phyloP scores from a whole-genome alignment of 2,113 vertebrate genomes.

The Crotalus viridis region DNA sequence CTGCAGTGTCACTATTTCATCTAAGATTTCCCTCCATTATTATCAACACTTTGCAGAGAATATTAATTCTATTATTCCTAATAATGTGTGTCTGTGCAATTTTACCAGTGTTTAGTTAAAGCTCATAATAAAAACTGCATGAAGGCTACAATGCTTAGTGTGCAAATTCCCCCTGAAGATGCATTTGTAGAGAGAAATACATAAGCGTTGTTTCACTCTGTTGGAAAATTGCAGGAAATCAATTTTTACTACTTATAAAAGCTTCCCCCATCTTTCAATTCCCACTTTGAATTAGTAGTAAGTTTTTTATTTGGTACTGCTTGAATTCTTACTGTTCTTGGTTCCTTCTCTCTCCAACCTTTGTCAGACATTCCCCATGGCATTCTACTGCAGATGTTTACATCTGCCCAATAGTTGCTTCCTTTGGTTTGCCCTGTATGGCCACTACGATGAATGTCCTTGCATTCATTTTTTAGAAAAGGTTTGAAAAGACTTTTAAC shows the following conservation, averaged over 20 bases:
- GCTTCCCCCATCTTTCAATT: slow-evolving; percentile 16
- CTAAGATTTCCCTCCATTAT: not conserved
- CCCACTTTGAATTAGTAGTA: not conserved
- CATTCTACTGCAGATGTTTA: slow-evolving; percentile 38
- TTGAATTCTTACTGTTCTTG: slow-evolving; percentile 1
- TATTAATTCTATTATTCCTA: not conserved
- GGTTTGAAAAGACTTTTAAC: slow-evolving; percentile 31
- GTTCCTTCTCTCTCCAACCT: not conserved
- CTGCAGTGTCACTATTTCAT: not conserved
- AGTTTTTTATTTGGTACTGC: slow-evolving; percentile 21
- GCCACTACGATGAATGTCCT: slow-evolving; percentile 43
- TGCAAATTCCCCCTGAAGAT: not conserved
- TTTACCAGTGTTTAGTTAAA: not conserved
- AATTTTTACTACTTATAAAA: not conserved
- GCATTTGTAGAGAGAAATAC: not conserved
- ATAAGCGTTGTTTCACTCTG: not conserved
- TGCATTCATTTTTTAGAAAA: slow-evolving; percentile 38
- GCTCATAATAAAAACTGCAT: not conserved
- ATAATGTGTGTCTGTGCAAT: not conserved
- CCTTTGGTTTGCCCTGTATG: slow-evolving; percentile 22
- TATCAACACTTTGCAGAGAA: not conserved
- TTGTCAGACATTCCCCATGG: slow-evolving; percentile 6
- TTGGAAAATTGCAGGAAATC: slow-evolving; percentile 16
- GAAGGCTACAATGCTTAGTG: not conserved
- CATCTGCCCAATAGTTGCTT: slow-evolving; percentile 32